phyloP scores from a whole-genome alignment of 2,797 vertebrate genomes.

The Periparus ater region DNA sequence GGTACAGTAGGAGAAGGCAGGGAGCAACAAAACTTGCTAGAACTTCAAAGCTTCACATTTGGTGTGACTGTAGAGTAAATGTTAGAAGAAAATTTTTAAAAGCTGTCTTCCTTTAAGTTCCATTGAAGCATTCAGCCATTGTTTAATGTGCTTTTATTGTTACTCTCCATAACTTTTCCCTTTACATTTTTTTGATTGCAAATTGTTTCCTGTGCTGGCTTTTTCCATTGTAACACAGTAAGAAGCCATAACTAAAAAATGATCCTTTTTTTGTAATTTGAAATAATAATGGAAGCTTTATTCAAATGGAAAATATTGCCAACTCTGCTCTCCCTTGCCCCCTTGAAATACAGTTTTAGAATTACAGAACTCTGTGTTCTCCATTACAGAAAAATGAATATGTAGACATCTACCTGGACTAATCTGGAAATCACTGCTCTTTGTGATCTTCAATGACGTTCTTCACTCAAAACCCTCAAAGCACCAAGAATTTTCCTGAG shows the following conservation, averaged over 20 bases:
- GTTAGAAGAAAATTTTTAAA: not conserved
- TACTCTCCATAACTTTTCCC: not conserved
- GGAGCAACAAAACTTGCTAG: not conserved
- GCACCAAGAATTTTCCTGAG: not conserved
- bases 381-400: not conserved
- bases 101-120: not conserved
- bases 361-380: not conserved
- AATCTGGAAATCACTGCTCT: not conserved
- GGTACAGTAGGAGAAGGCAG: not conserved
- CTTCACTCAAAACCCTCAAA: not conserved
- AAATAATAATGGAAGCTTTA: not conserved
- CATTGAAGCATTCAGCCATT: not conserved
- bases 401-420: not conserved
- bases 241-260: not conserved
- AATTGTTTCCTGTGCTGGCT: not conserved
- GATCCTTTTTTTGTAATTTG: rapidly evolving
- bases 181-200: not conserved
- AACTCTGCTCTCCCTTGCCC: not conserved
- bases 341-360: not conserved
- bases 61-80: not conserved
- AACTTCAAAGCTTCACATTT: not conserved
- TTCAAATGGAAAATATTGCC: not conserved
- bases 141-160: not conserved
- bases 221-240: not conserved
- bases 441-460: not conserved